Conservation (phyloP, 2,888 invertebrate species). For the Scotopteryx bipunctaria region DNA sequence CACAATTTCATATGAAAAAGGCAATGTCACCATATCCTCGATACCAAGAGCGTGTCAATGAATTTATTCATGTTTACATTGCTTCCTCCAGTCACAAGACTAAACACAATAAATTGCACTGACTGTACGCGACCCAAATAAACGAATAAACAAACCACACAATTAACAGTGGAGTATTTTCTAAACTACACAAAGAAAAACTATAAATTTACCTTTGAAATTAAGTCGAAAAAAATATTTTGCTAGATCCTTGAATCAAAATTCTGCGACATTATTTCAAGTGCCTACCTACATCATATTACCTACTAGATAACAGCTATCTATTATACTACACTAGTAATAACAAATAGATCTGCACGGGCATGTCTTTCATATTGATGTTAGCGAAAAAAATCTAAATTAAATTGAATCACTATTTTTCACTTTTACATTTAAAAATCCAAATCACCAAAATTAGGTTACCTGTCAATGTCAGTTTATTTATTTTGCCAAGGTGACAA, state of each 20-base stretch:
- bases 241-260: slow-evolving; percentile 38
- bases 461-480: slow-evolving; percentile 69
- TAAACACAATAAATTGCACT: not conserved
- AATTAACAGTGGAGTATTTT: not conserved
- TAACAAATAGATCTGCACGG: slow-evolving; percentile 3
- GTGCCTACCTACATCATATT: slow-evolving; percentile 36
- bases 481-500: slow-evolving; percentile 44
- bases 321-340: not conserved
- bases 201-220: slow-evolving; percentile 36
- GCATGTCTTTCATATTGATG: slow-evolving; percentile 8
- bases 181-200: not conserved
- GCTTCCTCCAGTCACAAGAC: slow-evolving; percentile 26
- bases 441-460: slow-evolving; percentile 46
- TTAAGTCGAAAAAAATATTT: slow-evolving; percentile 22
- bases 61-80: not conserved
- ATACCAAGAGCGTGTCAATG: slow-evolving; percentile 10
- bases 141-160: not conserved
- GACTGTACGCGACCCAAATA: too few relatives aligned
- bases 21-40: slow-evolving; percentile 17
- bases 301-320: slow-evolving; percentile 30
- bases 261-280: slow-evolving; percentile 49
- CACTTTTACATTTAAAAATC: slow-evolving; percentile 37
- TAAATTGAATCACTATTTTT: slow-evolving; percentile 56
- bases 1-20: slow-evolving; percentile 1
- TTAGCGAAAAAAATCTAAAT: slow-evolving; percentile 36